A percentile compares a stretch with the other conserved stretches of the same genome.
These are phyloP conservation scores for Chrysogorgia sp. DNA, from an alignment of 92 coral and sea anemone genomes.

Conservation along the genomic window DNA sequence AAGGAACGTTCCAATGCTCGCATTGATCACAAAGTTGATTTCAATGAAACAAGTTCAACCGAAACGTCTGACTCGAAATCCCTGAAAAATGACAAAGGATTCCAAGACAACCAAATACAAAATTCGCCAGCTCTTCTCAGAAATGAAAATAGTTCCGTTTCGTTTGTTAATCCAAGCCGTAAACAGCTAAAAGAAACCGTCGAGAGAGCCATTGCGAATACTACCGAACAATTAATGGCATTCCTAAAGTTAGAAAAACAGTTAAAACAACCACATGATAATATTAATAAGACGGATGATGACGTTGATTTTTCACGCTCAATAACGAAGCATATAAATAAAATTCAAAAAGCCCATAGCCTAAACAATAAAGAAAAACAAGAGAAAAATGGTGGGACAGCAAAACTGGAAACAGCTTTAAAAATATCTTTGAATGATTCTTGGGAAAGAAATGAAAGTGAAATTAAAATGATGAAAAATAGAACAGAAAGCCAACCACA, in stretches of 20 bases:
- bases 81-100: neutral
- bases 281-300: neutral
- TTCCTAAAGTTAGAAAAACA: slow-evolving; percentile 37
- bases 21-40: neutral
- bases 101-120: neutral
- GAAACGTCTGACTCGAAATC: neutral
- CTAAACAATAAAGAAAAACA: neutral
- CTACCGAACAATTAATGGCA: slow-evolving; percentile 34
- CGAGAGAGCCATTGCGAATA: slow-evolving; percentile 34
- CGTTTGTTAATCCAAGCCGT: neutral
- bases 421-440: neutral
- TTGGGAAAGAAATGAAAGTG: neutral
- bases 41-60: neutral
- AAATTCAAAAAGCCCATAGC: slow-evolving; percentile 1
- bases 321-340: neutral
- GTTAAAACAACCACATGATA: slow-evolving; percentile 7
- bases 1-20: slow-evolving; percentile 1
- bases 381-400: no score
- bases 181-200: slow-evolving; percentile 19
- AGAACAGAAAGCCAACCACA: neutral
- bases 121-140: neutral
- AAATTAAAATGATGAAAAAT: neutral
- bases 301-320: neutral
- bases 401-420: neutral
- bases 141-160: neutral